Base-by-base conservation (phyloP, 2,113 vertebrate genomes). In the Ophiodon elongatus region DNA sequence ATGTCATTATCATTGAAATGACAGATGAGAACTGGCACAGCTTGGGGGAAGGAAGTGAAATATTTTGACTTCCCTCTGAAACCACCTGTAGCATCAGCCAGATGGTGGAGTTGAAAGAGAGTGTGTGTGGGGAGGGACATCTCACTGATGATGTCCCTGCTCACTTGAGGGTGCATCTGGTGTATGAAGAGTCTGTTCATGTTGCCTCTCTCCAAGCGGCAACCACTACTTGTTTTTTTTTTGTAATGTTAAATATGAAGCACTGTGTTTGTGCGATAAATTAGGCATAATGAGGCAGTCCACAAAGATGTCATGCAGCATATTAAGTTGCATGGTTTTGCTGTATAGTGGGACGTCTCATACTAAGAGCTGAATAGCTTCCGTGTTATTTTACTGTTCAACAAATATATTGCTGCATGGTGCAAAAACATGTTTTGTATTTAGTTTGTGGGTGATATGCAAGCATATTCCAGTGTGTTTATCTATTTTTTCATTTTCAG, bases 81-180 rank as follows among this genome's bases (percentile, higher is more conserved):
- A 80, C 72, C 86, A 92, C 92, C 91, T 92, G 89, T 90, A 80
- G 91, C 75, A 8, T 31, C 33, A 62, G 80, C 83, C 91, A 93
- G 89, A 91, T 93, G 91, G 89, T 81, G 64, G 52, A 83, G 76
- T 76, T 64, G 77, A 86, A 80, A 87, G 67, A 54, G 66, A 45
- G 83, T 52, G 81, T 77, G 84, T 87, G 82, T 68, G 54, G 56
- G 65, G 84, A 82, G 80, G 85, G 89, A 87, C 85, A 76, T 85
- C 73, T 84, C 75, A 47, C 72, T 91, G 87, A 90, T 85, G 90
- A 81, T 75, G 76, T 90, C 76, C 79, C 88, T 54, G 47, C 88
- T 90, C 89, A 89, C 84, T 86, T 54, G 73, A 88, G 82, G 82
- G 73, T 91, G 79, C 91, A 92, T 93, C 92, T 91, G 92, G 27